phyloP scores from a whole-genome alignment of 2,797 vertebrate species.

The Protonibea diacanthus region DNA sequence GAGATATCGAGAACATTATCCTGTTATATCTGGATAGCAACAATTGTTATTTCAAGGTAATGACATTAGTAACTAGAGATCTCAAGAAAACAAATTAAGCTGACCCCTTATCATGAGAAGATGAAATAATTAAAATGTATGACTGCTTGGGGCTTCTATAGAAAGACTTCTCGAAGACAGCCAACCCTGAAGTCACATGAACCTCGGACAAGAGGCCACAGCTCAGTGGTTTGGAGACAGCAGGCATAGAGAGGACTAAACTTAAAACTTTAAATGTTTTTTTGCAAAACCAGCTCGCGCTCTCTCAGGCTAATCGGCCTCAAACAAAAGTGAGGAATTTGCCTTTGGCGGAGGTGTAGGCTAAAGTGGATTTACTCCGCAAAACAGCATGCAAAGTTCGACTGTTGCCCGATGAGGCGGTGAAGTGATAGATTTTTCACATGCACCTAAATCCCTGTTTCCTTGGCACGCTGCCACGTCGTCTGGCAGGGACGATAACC shows the following conservation, averaged over 20 bases:
- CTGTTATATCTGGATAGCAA: no score
- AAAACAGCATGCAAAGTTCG: slow-evolving; percentile 31
- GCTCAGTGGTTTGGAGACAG: not conserved
- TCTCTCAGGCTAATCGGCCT: not conserved
- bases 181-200: slow-evolving; percentile 6
- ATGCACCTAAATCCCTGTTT: slow-evolving; percentile 5
- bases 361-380: slow-evolving; percentile 30
- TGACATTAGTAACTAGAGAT: no score
- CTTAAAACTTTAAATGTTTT: not conserved
- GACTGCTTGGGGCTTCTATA: no score
- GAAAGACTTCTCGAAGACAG: not conserved
- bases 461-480: slow-evolving; percentile 10
- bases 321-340: not conserved
- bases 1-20: no score
- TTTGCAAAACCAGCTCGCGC: not conserved
- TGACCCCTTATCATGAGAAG: no score
- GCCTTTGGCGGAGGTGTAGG: not conserved
- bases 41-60: no score
- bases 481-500: slow-evolving; percentile 23
- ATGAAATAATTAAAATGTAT: no score
- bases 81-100: no score
- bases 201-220: slow-evolving; percentile 3
- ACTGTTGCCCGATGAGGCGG: not conserved
- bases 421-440: slow-evolving; percentile 18
- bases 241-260: not conserved